Percentiles rank a stretch among this genome's conserved stretches.
phyloP scores from a whole-genome alignment of 2,113 vertebrate species.

The Donacobius atricapilla region DNA sequence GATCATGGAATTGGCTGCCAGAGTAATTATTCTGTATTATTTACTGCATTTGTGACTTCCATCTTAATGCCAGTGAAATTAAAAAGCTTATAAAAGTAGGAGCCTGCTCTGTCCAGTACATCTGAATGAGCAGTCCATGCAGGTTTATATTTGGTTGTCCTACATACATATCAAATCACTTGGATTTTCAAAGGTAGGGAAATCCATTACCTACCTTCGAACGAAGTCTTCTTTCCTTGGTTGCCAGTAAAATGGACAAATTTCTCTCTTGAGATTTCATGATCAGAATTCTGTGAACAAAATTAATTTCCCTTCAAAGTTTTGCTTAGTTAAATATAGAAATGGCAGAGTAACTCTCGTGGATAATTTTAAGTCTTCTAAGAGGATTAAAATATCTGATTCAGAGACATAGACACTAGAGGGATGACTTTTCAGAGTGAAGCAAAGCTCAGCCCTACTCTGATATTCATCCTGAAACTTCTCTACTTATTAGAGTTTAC shows the following conservation, averaged over 20 bases:
- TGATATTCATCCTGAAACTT: conserved; percentile 28
- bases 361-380: conserved; percentile 43
- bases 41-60: not conserved
- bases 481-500: not conserved
- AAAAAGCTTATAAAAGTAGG: not conserved
- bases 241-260: not conserved
- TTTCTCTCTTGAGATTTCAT: not conserved
- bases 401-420: not conserved
- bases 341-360: conserved; percentile 7
- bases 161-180: not conserved
- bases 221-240: not conserved
- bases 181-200: not conserved
- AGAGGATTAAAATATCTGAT: conserved; percentile 61
- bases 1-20: not conserved
- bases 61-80: not conserved
- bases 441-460: conserved; percentile 9
- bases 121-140: not conserved
- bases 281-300: not conserved
- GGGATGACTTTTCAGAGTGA: not conserved
- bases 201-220: not conserved
- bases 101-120: not conserved
- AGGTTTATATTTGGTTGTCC: not conserved
- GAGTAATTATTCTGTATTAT: not conserved
- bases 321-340: conserved; percentile 31
- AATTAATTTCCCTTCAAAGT: not conserved